Percentiles rank a stretch among this genome's conserved stretches.
Evolutionary conservation across 2,888 invertebrate genomes (phyloP).

Genomic region (Cephus runcator): DNA sequence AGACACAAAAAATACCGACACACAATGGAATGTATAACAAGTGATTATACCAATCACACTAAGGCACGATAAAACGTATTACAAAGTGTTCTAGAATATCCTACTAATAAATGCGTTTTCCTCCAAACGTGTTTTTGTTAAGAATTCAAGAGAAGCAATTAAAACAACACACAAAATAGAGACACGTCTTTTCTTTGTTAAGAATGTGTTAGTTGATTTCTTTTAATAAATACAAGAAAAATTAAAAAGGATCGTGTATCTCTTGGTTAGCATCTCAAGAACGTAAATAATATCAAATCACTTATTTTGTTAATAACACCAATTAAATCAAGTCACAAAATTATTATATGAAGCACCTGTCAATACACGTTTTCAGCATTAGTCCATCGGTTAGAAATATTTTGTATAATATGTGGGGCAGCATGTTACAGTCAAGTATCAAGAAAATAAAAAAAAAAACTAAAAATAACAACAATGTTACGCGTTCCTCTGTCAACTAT

Average conservation of each 20-base stretch:
- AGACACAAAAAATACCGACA: neutral
- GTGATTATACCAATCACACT: neutral
- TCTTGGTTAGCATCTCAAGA: neutral
- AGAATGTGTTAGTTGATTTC: neutral
- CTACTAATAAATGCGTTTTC: neutral
- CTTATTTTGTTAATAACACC: neutral
- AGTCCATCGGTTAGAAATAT: neutral
- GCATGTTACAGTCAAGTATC: neutral
- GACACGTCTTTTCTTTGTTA: neutral
- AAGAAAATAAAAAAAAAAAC: neutral
- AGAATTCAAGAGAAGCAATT: neutral
- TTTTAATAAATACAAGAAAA: neutral
- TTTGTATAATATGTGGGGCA: neutral
- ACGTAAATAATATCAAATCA: neutral
- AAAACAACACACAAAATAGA: neutral
- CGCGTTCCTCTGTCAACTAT: neutral
- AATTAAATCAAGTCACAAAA: neutral
- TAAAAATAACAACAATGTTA: no score
- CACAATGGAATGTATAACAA: constrained; percentile 5
- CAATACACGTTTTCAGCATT: neutral
- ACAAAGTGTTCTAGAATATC: neutral
- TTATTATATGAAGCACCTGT: neutral
- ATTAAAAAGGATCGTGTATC: neutral
- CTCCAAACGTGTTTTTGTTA: neutral
- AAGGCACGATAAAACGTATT: constrained; percentile 4